Conservation (phyloP, 2,113 vertebrate species). For the Pollachius pollachius region DNA sequence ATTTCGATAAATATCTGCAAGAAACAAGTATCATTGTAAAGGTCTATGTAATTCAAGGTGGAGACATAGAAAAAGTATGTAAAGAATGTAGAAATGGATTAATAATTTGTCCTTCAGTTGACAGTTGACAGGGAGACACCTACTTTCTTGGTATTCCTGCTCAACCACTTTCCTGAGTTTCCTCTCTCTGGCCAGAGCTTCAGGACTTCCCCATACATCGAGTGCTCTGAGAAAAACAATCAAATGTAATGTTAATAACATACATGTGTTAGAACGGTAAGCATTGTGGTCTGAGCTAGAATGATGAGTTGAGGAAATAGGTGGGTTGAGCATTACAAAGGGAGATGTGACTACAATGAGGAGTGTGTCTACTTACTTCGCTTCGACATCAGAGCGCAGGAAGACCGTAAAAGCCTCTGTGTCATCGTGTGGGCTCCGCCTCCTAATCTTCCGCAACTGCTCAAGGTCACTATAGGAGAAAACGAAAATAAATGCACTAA, state of each 20-base stretch:
- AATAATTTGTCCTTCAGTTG: too few relatives aligned
- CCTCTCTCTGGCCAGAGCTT: constrained; percentile 90
- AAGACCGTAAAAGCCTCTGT: constrained; percentile 96
- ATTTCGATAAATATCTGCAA: constrained; percentile 87
- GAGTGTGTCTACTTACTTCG: constrained; percentile 81
- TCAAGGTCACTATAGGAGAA: constrained; percentile 84
- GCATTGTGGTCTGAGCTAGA: background rate
- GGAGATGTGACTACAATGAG: background rate
- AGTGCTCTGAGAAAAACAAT: constrained; percentile 75
- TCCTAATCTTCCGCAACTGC: constrained; percentile 89
- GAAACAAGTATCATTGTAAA: background rate
- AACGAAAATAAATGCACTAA: too few relatives aligned
- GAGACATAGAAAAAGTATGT: too few relatives aligned
- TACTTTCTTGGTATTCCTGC: constrained; percentile 92
- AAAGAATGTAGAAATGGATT: too few relatives aligned
- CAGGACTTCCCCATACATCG: constrained; percentile 95
- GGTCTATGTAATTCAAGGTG: too few relatives aligned
- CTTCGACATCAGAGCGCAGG: constrained; percentile 91
- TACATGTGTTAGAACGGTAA: background rate
- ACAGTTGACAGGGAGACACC: constrained; percentile 53
- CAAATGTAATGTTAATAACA: background rate
- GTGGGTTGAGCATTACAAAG: background rate
- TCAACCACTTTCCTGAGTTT: constrained; percentile 89
- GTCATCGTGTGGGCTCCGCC: constrained; percentile 94
- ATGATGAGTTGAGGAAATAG: background rate